Base-by-base conservation (phyloP, 2,888 invertebrate species). In the Acanthacorydalis orientalis region DNA sequence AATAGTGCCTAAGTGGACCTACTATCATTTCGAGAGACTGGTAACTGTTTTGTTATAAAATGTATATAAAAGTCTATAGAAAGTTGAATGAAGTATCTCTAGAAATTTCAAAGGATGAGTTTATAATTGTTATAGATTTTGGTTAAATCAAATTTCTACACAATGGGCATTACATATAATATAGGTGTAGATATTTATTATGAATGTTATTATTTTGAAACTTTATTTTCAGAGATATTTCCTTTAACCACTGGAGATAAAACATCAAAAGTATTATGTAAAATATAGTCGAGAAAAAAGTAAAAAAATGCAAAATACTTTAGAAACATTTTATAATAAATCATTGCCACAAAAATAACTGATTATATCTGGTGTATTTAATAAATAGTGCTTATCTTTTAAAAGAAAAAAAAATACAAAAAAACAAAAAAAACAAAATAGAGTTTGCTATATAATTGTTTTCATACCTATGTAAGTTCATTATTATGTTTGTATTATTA, bases 1-100 rank as follows among this genome's bases (percentile, higher is more conserved):
- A 56, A 60, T 59, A 60, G 60, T 61, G 60, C 61, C 60, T 59
- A 59, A 59, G 56, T 55, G 51, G 54, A 54, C 54, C 58, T 55
- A 41, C 11, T 41, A 31, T 34, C 33, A 16, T 43, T 43, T 43
- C 31, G 23, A 31, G 14, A 10, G 23, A 43, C 16, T 31, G 23
- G 43, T 31, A 10, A 34, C 7, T 23, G 34, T 31, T 31, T 12
- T 31, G 33, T 35, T 44, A 31, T 35, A 14, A 14, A 35, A 31
- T 16, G 14, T 34, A 23, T 34, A 34, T 35, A 34, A 31, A 16
- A 41, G 31, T 16, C 16, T 23, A n/a, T 15, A 23, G 12, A 10
- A 23, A 7, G 11, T 40, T 41, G 34, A 11, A 10, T 33, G 44
- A 44, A 44, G 14, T 44, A 31, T n/a, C 44, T 44, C 44, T n/a